Evolutionary conservation across 2,888 invertebrate species (phyloP), one percentile per base, ranked within the genome.

Genomic region (Mongoloraphidia duomilia): DNA sequence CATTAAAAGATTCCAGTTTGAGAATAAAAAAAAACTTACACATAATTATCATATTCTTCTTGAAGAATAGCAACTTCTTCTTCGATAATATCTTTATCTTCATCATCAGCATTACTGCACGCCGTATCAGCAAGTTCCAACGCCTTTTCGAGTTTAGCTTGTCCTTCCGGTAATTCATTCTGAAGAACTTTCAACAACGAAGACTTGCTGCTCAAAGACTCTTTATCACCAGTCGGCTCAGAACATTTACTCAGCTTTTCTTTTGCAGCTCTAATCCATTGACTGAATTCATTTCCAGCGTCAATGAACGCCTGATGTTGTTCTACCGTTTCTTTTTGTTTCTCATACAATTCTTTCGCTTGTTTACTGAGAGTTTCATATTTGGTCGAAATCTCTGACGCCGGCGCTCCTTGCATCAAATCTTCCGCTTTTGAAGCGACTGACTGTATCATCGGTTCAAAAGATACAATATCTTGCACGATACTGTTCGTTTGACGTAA

Each of bases 381-480:
- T 69, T 93, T 91, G 50, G 78, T 83, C 2, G 91, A 87, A 50
- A 95, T 92, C 70, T 92, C 92, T 26, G 89, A 85, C 10, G 92
- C 91, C 2, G 93, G 92, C 48, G 85, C 87, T 52, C 87, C 88
- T 69, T 91, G 89, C 69, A 87, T 86, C 57, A 94, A 73, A 69
- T 91, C 91, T 58, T 89, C 90, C 54, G 93, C 94, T 72, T 94
- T 95, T 47, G 85, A 87, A 49, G 90, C 84, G 39, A 94, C 91
- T 41, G 93, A 93, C 66, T 93, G 92, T 59, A 95, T 92, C 89
- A 95, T 93, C 46, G 94, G 94, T 66, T 95, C 93, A 69, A 94
- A 92, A 47, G 93, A 90, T 56, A 92, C 90, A 63, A 95, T 94
- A 69, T 96, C 95, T 71, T 94, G 93, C 41, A 94, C 91, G 62